A percentile compares a stretch with the other conserved stretches of the same genome.
Conservation (phyloP, 2,113 vertebrate genomes). For the Saguinus imperator region DNA sequence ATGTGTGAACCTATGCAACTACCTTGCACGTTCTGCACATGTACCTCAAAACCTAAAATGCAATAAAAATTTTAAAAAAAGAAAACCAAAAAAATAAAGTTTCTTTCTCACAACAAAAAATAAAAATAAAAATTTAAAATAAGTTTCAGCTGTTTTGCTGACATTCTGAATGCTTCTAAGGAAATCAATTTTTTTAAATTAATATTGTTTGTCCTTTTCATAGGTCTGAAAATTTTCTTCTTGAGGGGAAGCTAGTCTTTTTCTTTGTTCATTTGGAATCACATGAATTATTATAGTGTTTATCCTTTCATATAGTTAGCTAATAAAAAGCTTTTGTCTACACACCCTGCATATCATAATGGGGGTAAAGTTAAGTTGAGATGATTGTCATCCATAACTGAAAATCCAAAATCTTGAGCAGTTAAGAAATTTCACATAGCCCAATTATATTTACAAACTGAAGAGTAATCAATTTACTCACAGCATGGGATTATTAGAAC, state of each 20-base stretch:
- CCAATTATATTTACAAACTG: conserved; percentile 35
- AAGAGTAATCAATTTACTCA: too few relatives aligned
- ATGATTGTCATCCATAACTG: conserved; percentile 79
- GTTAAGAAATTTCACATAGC: conserved; percentile 76
- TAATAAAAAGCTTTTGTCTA: conserved; percentile 83
- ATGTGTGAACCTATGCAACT: too few relatives aligned
- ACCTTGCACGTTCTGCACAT: too few relatives aligned
- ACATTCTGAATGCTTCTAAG: conserved; percentile 96
- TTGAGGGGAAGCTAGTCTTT: conserved; percentile 81
- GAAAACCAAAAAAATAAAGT: too few relatives aligned
- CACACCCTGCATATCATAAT: conserved; percentile 82
- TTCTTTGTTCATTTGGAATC: conserved; percentile 72
- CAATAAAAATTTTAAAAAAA: too few relatives aligned
- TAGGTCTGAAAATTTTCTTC: conserved; percentile 84
- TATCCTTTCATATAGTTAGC: conserved; percentile 18
- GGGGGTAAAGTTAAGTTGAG: conserved; percentile 77
- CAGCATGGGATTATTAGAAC: too few relatives aligned
- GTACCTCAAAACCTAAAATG: too few relatives aligned
- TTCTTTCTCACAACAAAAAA: too few relatives aligned
- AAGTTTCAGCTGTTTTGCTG: conserved; percentile 93
- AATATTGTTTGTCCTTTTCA: conserved; percentile 86
- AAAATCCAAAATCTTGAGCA: conserved; percentile 70
- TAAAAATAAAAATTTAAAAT: too few relatives aligned
- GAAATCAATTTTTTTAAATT: conserved; percentile 86
- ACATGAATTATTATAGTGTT: too few relatives aligned